A percentile compares a stretch with the other conserved stretches of the same genome.
phyloP scores from a whole-genome alignment of 2,888 invertebrate species.

The Gastrophysa polygoni region DNA sequence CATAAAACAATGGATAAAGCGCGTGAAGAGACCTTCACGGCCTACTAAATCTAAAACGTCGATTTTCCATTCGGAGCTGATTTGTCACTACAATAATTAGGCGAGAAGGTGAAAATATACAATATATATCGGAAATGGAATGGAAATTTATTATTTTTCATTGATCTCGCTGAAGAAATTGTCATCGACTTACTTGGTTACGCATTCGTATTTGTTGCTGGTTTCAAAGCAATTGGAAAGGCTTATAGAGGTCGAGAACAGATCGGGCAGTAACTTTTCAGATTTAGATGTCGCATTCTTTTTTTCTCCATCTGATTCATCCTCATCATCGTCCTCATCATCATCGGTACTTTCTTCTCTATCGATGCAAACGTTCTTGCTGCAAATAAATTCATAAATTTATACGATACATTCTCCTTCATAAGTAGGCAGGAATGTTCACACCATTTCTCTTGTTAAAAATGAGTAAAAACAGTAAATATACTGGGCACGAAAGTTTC shows the following conservation, averaged over 20 bases:
- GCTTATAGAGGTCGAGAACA: constrained; percentile 58
- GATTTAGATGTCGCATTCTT: constrained; percentile 47
- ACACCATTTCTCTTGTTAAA: no score
- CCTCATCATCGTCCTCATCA: constrained; percentile 42
- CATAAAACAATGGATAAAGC: background rate
- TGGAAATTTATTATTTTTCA: no score
- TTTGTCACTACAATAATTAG: constrained; percentile 10
- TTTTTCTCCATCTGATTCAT: constrained; percentile 44
- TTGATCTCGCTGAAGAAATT: no score
- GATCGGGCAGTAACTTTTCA: constrained; percentile 46
- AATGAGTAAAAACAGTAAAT: no score
- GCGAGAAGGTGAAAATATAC: constrained; percentile 1
- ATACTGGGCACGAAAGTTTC: no score
- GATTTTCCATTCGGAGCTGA: constrained; percentile 17
- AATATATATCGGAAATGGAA: no score
- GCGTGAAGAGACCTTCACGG: constrained; percentile 15
- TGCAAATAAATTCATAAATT: constrained; percentile 49
- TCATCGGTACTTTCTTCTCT: constrained; percentile 61
- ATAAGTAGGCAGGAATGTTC: no score
- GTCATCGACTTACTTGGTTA: constrained; percentile 57
- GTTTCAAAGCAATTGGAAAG: constrained; percentile 61
- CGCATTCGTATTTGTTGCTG: constrained; percentile 61
- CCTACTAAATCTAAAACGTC: constrained; percentile 13
- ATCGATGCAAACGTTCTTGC: constrained; percentile 69
- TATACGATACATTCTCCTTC: no score